Percentiles rank a stretch among this genome's conserved stretches.
These are phyloP conservation scores for Litoditis marina DNA, from an alignment of 2,888 invertebrate species.

Conservation along the genomic window DNA sequence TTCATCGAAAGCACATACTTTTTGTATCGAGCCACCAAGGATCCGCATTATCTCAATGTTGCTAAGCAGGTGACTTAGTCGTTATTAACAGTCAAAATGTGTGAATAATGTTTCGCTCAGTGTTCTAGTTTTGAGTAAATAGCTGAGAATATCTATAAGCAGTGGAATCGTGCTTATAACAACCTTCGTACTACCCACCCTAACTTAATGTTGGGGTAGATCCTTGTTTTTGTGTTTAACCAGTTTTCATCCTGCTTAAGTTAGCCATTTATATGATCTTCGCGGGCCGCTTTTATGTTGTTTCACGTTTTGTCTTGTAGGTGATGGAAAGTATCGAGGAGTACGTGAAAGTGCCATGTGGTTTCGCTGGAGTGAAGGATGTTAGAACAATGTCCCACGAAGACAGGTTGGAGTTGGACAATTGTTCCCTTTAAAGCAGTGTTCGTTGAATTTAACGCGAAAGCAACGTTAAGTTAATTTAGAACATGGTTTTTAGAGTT, in stretches of 20 bases:
- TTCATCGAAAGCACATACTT: constrained; percentile 97
- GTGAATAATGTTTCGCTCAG: too few relatives aligned
- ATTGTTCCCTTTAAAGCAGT: neutral
- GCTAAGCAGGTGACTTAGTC: constrained; percentile 71
- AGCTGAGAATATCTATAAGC: too few relatives aligned
- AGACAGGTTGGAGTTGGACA: constrained; percentile 68
- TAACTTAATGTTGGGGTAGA: too few relatives aligned
- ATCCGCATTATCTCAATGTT: constrained; percentile 89
- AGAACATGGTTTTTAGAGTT: neutral
- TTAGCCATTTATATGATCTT: too few relatives aligned
- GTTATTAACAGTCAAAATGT: neutral
- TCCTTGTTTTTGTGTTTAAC: too few relatives aligned
- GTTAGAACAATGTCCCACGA: constrained; percentile 81
- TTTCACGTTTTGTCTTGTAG: too few relatives aligned
- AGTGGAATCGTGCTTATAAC: too few relatives aligned
- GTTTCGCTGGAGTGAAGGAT: constrained; percentile 95
- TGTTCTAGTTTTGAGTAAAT: too few relatives aligned
- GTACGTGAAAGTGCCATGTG: constrained; percentile 87
- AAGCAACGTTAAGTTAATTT: neutral
- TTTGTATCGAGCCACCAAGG: constrained; percentile 86
- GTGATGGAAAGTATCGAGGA: constrained; percentile 84
- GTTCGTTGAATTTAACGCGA: neutral
- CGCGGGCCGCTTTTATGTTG: too few relatives aligned
- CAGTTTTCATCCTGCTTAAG: too few relatives aligned
- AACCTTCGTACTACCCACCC: too few relatives aligned